Conservation (phyloP, 2,113 vertebrate species). For the Paradisaea rubra region DNA sequence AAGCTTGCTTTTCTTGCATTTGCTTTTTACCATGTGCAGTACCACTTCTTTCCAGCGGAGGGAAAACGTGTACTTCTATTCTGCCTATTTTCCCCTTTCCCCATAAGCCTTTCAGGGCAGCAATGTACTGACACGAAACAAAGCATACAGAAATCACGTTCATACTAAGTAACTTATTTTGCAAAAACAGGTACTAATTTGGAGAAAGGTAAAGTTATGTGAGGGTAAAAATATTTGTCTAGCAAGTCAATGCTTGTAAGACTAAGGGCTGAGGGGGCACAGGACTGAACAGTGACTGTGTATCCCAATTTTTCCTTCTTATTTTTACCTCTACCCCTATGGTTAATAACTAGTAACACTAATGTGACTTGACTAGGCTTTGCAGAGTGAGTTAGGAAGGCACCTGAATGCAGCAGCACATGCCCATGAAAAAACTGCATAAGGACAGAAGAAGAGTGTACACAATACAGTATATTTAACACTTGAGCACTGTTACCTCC, state of each 20-base stretch:
- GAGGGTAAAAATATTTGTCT: not conserved
- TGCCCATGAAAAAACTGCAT: not conserved
- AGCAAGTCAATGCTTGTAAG: not conserved
- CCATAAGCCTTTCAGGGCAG: not conserved
- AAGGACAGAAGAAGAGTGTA: not conserved
- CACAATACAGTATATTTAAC: not conserved
- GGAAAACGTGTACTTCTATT: not conserved
- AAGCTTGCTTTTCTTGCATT: not conserved
- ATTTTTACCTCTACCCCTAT: not conserved
- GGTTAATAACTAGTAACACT: not conserved
- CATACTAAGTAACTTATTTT: not conserved
- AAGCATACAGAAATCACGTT: not conserved
- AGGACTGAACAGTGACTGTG: not conserved
- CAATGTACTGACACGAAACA: not conserved
- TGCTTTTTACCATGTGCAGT: not conserved
- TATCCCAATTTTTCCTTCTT: not conserved
- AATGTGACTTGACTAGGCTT: not conserved
- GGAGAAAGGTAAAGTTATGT: not conserved
- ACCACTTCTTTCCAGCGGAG: not conserved
- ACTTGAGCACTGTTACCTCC: not conserved
- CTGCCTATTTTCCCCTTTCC: not conserved
- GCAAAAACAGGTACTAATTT: not conserved
- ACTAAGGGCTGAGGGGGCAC: not conserved
- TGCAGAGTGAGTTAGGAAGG: not conserved
- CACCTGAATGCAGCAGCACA: rapidly evolving